Base-by-base conservation (phyloP, 2,113 vertebrate species). In the Serinus canaria region DNA sequence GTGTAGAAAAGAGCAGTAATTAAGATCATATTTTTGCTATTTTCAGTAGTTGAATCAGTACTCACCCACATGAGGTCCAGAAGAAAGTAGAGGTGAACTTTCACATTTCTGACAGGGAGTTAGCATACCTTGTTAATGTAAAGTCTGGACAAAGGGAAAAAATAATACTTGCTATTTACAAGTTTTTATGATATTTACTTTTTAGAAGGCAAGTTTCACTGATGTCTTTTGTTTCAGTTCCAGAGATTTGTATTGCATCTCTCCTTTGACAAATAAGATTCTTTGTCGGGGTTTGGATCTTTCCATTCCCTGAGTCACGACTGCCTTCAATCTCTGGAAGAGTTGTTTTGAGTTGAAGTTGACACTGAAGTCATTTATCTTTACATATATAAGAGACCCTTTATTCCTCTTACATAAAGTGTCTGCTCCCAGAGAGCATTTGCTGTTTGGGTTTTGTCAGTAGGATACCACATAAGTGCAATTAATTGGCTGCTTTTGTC, bases 401-500 rank as follows among this genome's bases (percentile, higher is more conserved):
- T 92, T 77, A 73, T 94, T 96, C 70, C 81, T 79, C 73, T 92
- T 76, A 68, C 64, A 93, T 47, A 67, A 93, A 86, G 30, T 68
- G 28, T 58, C 53, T 82, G 22, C 35, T 43, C 41, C 77, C 74
- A 92, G 35, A 94, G 43, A 95, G 68, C 52, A 79, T 68, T 55
- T 94, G 30, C 68, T 91, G 17, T 90, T 96, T 92, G 75, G 47
- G 56, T 78, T 96, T 96, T 95, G 83, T 82, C 63, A 46, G 43
- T 52, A 87, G n/a, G 47, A 60, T 88, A 68, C 55, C 82, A 91
- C 60, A 74, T 74, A 95, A 35, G 31, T 87, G 75, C 62, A 80
- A 80, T 84, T 96, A 97, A 95, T 93, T 95, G 81, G 75, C 41
- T 94, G 58, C 50, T 83, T 96, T 96, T 94, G 76, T 94, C 47